Base-by-base conservation (phyloP, 2,888 invertebrate genomes). In the Zygogramma bicolorata region DNA sequence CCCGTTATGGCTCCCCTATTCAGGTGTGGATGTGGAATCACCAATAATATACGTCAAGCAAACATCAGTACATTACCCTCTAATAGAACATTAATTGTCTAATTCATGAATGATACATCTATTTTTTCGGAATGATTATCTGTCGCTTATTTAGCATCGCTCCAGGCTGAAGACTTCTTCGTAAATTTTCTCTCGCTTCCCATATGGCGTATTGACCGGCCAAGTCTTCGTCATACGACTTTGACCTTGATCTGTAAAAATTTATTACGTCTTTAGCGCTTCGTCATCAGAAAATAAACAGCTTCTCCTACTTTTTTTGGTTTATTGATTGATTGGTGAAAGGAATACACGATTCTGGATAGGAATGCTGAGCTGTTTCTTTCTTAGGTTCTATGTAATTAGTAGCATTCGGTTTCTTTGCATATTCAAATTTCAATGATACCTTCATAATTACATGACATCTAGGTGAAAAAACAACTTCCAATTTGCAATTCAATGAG, bases 271-370 rank as follows among this genome's bases (percentile, higher is more conserved):
- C 18, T 22, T 53, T n/a, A 53, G 27, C 53, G 25, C 53, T 53
- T 53, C 53, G n/a, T 53, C n/a, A n/a, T 7, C 13, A 27, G 27
- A 53, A 27, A n/a, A 53, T 3, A 22, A 1, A 3, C 5, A 42
- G 10, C 27, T 53, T 25, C 27, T 27, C 25, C 25, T 10, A 53
- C n/a, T n/a, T n/a, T n/a, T n/a, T n/a, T n/a, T n/a, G 6, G 27
- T 46, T 20, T 46, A 20, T 46, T 46, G n/a, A 27, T 27, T 22
- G n/a, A 53, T 53, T 53, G 53, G 53, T 53, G 53, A 53, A 53
- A 53, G 53, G 53, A 0, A 27, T 27, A 25, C n/a, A 6, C n/a
- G 25, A 5, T 25, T 53, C 25, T 25, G 25, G 53, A 25, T 5
- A 10, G 53, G n/a, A 27, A 53, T 27, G 10, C 25, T n/a, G 13